Conservation (phyloP, 2,888 invertebrate genomes). For the Drosophila atripex region DNA sequence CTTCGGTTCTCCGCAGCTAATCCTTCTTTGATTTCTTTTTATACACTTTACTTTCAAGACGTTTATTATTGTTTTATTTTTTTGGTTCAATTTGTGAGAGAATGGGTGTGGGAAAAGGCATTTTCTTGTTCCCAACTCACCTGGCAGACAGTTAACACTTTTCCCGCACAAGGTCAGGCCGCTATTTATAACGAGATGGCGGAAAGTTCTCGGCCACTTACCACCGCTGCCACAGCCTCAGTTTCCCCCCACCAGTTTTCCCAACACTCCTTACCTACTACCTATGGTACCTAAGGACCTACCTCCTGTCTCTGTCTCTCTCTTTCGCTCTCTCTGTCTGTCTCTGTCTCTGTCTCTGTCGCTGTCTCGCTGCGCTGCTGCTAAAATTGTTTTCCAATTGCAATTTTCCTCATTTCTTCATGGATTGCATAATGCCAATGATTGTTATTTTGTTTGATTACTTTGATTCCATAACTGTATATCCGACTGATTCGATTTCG, state of each 20-base stretch:
- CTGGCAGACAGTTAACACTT: constrained; percentile 40
- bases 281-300: too few species aligned
- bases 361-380: constrained; percentile 18
- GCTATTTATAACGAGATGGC: constrained; percentile 39
- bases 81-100: constrained; percentile 26
- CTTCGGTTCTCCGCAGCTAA: constrained; percentile 24
- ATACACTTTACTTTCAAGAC: neutral
- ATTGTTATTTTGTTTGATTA: constrained; percentile 44
- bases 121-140: constrained; percentile 14
- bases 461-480: constrained; percentile 24
- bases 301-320: constrained; percentile 35
- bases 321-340: constrained; percentile 20
- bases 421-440: constrained; percentile 45
- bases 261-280: neutral
- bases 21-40: neutral
- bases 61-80: constrained; percentile 9
- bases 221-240: neutral
- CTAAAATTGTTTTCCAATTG: constrained; percentile 45
- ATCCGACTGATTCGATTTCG: constrained; percentile 17
- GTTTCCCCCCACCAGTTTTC: neutral
- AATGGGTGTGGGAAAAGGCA: constrained; percentile 15
- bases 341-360: constrained; percentile 29
- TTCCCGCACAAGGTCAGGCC: constrained; percentile 21
- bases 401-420: constrained; percentile 39
- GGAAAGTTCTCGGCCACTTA: constrained; percentile 34